A percentile compares a stretch with the other conserved stretches of the same genome.
These are phyloP conservation scores for Poecilia velifera DNA, from an alignment of 2,797 vertebrate genomes.

Conservation along the genomic window DNA sequence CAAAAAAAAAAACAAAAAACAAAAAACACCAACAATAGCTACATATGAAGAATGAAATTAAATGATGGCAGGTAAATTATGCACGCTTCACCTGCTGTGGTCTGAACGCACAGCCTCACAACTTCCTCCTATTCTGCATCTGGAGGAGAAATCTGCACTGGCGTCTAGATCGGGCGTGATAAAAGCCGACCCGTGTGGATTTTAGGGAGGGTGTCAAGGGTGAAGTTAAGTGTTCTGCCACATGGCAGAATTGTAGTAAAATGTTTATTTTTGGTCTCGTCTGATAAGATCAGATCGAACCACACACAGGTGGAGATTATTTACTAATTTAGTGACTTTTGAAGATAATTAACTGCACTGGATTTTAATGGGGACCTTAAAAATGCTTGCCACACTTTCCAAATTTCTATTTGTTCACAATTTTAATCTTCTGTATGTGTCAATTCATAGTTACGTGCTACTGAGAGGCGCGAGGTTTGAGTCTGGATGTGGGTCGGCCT, in stretches of 20 bases:
- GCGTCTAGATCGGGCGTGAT: not conserved
- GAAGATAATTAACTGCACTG: not conserved
- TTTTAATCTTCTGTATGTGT: not conserved
- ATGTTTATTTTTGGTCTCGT: not conserved
- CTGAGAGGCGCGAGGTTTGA: not conserved
- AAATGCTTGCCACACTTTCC: not conserved
- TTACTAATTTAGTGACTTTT: not conserved
- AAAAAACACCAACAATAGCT: not conserved
- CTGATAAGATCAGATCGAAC: not conserved
- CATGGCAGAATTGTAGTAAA: too few relatives aligned
- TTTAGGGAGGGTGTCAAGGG: not conserved
- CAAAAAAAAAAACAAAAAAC: not conserved
- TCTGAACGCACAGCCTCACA: not conserved
- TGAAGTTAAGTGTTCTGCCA: too few relatives aligned
- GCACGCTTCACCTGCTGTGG: not conserved
- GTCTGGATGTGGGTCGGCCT: not conserved
- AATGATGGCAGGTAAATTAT: not conserved
- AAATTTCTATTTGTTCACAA: not conserved
- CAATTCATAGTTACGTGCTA: not conserved
- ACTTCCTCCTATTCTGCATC: not conserved
- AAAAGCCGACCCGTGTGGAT: not conserved
- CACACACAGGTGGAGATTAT: not conserved
- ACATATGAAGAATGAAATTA: not conserved
- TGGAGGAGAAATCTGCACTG: not conserved
- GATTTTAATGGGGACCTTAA: not conserved